Evolutionary conservation across 2,888 invertebrate species (phyloP).

Genomic region (Melinaea menophilus): DNA sequence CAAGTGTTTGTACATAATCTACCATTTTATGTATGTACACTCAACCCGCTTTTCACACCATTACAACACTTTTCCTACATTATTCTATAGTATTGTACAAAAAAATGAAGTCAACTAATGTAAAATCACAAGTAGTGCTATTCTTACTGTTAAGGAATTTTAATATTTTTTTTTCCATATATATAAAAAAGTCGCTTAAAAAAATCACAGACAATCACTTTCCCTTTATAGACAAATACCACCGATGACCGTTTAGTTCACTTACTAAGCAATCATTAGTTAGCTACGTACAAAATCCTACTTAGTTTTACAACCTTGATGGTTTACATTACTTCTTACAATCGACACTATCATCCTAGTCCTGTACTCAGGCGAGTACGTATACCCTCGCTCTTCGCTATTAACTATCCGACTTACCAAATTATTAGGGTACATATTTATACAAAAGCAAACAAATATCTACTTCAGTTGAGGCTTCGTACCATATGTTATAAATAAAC

Average conservation of each 20-base stretch:
- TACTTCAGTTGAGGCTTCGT: conserved; percentile 18
- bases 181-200: conserved; percentile 79
- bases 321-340: conserved; percentile 63
- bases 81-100: conserved; percentile 61
- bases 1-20: conserved; percentile 40
- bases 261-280: conserved; percentile 75
- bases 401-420: conserved; percentile 16
- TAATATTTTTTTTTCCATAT: conserved; percentile 62
- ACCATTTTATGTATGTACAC: conserved; percentile 65
- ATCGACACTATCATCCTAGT: conserved; percentile 52
- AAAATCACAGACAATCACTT: conserved; percentile 80
- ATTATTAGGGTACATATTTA: conserved; percentile 14
- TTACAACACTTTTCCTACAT: conserved; percentile 53
- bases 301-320: conserved; percentile 77
- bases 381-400: conserved; percentile 49
- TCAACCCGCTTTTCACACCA: conserved; percentile 61
- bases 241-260: conserved; percentile 68
- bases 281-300: conserved; percentile 76
- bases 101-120: conserved; percentile 70
- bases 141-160: conserved; percentile 77
- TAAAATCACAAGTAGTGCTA: conserved; percentile 79
- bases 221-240: conserved; percentile 77
- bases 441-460: conserved; percentile 10
- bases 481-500: neutral
- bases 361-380: conserved; percentile 52